Base-by-base conservation (phyloP, 2,888 invertebrate genomes). In the Criorhina ranunculi region DNA sequence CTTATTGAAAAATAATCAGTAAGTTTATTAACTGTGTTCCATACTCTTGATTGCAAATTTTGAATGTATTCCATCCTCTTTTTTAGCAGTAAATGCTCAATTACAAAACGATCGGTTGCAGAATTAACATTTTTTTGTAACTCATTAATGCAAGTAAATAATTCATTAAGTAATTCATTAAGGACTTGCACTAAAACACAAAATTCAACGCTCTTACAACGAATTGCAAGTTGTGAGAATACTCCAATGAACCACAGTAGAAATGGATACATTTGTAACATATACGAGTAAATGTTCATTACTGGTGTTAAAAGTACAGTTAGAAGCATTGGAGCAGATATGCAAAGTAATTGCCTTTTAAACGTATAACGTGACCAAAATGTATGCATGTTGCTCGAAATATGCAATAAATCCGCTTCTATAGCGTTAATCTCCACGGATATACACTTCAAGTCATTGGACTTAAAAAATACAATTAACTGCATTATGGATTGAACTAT, bases 111-210 rank as follows among this genome's bases (percentile, higher is more conserved):
- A 12, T 37, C 35, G 5, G 3, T 24, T 5, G 12, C 17, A 5
- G 7, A 40, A 17, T 31, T 62, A 11, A 49, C 57, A 19, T 19
- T 64, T 15, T 40, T 53, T 15, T 79, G 79, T 31, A 73, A 40
- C 4, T 79, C 73, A 51, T 51, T 24, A 4, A 81, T 57, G 17
- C 62, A 64, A 11, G 33, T 17, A 1, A 73, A 42, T n/a, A 69
- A 15, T 57, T 83, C 79, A 9, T 15, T 42, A 0, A 73, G 57
- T 8, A 83, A 44, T 46, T 83, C 67, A 37, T 83, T 79, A 11
- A 83, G 69, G 12, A 83, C 62, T 64, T 83, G 83, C 8, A 83
- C 55, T n/a, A 73, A 49, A 8, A 83, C 49, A 8, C 83, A 83
- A 35, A 79, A 78, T 5, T 83, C 83, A 9, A 79, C 49, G 55